A percentile compares a stretch with the other conserved stretches of the same genome.
These are phyloP conservation scores for Aegithalos caudatus DNA, from an alignment of 2,113 vertebrate genomes.

Conservation along the genomic window DNA sequence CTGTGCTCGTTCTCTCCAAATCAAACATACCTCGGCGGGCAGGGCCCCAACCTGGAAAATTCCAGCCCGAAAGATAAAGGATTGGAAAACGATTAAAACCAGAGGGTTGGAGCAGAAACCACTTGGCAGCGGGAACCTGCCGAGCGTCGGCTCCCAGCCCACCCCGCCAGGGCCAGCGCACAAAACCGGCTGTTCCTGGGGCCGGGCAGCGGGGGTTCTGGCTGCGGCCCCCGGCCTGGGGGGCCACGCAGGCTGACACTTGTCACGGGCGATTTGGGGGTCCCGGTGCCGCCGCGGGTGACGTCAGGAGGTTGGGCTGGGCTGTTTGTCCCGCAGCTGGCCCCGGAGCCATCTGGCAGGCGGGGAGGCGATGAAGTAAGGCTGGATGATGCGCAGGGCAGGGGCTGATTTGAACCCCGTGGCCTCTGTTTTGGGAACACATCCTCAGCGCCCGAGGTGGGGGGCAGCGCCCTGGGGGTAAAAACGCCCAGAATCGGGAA, in stretches of 20 bases:
- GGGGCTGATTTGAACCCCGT: not conserved
- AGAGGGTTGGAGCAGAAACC: constrained; percentile 53
- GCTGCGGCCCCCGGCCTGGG: not conserved
- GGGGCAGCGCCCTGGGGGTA: not conserved
- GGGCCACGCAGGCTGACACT: not conserved
- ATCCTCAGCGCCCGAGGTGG: not conserved
- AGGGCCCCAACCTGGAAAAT: constrained; percentile 67
- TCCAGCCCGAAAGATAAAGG: constrained; percentile 62
- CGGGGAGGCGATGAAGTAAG: constrained; percentile 31
- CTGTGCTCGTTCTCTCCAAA: constrained; percentile 10
- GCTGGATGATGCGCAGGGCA: constrained; percentile 13
- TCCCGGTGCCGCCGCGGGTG: not conserved
- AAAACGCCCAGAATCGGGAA: not conserved
- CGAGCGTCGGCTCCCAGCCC: not conserved
- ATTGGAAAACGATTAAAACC: constrained; percentile 67
- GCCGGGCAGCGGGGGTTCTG: not conserved
- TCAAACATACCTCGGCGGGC: constrained; percentile 55
- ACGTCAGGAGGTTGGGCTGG: not conserved
- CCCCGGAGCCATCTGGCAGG: constrained; percentile 21
- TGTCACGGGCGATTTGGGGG: not conserved
- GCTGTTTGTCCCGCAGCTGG: not conserved
- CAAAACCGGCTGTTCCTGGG: not conserved
- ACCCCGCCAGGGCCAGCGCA: not conserved
- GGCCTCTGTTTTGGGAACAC: constrained; percentile 21
- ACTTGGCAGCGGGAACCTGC: constrained; percentile 42